Evolutionary conservation across 2,888 invertebrate species (phyloP).

Genomic region (Atherix ibis): DNA sequence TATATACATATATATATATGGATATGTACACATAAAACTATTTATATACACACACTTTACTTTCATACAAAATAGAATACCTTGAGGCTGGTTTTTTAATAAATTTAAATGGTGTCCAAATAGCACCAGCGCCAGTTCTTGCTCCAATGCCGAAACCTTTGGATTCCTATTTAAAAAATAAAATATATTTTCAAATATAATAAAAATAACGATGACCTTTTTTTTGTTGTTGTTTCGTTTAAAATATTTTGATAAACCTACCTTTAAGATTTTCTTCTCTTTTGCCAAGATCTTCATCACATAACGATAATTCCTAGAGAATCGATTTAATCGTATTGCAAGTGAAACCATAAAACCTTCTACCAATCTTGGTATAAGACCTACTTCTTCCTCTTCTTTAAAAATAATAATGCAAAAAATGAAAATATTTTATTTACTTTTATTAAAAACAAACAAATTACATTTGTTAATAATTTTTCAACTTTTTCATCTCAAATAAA

Average conservation of each 20-base stretch:
- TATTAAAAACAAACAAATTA: no score
- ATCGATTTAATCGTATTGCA: conserved; percentile 66
- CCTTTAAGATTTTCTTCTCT: conserved; percentile 81
- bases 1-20: no score
- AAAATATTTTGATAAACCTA: no score
- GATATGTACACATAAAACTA: background rate
- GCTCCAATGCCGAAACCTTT: conserved; percentile 51
- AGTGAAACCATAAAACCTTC: conserved; percentile 50
- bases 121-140: conserved; percentile 38
- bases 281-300: conserved; percentile 75
- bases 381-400: conserved; percentile 11
- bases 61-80: conserved; percentile 21
- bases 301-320: conserved; percentile 88
- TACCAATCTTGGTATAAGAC: conserved; percentile 25
- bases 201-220: no score
- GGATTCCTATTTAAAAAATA: conserved; percentile 40
- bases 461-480: no score
- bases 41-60: background rate
- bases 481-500: no score
- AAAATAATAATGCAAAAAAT: background rate
- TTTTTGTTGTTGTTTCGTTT: no score
- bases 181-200: conserved; percentile 4
- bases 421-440: no score
- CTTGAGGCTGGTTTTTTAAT: conserved; percentile 24
- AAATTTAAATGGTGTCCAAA: conserved; percentile 40